phyloP scores from a whole-genome alignment of 35 echinoderm and acorn worm species.

The Chiridota heheva region DNA sequence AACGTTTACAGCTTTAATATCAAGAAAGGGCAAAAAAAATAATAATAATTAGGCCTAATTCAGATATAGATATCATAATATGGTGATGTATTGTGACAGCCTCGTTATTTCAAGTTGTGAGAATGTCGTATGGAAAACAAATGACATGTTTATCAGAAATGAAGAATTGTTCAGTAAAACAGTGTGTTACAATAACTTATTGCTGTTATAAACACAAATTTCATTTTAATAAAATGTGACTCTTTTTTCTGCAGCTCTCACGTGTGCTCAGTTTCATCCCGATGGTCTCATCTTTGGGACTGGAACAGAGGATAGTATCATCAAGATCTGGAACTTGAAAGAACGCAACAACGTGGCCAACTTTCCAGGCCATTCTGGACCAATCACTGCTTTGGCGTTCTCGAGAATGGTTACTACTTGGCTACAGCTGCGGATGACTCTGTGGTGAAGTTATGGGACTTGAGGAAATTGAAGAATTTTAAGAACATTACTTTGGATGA shows the following conservation, averaged over 20 bases:
- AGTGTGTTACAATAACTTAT: too few relatives aligned
- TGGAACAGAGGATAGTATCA: constrained; percentile 95
- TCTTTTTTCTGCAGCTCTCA: constrained; percentile 67
- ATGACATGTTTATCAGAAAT: too few relatives aligned
- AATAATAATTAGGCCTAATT: too few relatives aligned
- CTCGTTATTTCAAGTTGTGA: too few relatives aligned
- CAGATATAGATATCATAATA: too few relatives aligned
- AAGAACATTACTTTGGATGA: constrained; percentile 97
- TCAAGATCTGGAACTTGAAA: constrained; percentile 99
- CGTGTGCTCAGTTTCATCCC: constrained; percentile 98
- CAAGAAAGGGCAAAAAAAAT: too few relatives aligned
- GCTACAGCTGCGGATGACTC: constrained; percentile 97
- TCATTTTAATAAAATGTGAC: too few relatives aligned
- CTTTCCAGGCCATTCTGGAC: constrained; percentile 97
- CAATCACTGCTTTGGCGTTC: constrained; percentile 96
- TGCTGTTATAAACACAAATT: too few relatives aligned
- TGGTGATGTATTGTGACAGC: too few relatives aligned
- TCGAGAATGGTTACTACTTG: constrained; percentile 99
- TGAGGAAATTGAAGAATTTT: constrained; percentile 99
- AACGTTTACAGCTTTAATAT: too few relatives aligned
- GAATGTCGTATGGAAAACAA: too few relatives aligned
- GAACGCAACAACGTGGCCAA: constrained; percentile 96
- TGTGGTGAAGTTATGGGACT: constrained; percentile 97
- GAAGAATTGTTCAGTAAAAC: too few relatives aligned
- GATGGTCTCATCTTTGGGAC: constrained; percentile 99